Conservation (phyloP, 2,888 invertebrate genomes). For the Troides aeacus region DNA sequence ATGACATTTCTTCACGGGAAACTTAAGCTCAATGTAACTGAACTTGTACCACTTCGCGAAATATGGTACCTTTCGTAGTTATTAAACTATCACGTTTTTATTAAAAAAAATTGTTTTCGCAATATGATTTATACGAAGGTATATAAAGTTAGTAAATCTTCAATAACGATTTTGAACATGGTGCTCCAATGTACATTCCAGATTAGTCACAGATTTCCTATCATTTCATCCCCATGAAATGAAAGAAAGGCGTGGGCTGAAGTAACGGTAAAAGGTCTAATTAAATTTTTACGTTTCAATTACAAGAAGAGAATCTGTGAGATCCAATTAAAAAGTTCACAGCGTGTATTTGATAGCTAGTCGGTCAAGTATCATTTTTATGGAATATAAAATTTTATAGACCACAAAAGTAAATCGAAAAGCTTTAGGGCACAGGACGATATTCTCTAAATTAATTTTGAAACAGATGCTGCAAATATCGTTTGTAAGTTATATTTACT, state of each 20-base stretch:
- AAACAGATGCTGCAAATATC: neutral
- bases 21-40: no score
- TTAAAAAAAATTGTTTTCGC: no score
- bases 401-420: slow-evolving; percentile 20
- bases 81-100: no score
- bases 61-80: no score
- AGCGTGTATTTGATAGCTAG: slow-evolving; percentile 20
- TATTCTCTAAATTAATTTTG: slow-evolving; percentile 4
- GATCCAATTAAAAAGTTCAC: slow-evolving; percentile 21
- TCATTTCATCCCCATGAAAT: neutral
- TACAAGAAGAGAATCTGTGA: slow-evolving; percentile 7
- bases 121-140: no score
- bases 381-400: slow-evolving; percentile 24
- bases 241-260: neutral
- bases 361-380: slow-evolving; percentile 18
- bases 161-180: no score
- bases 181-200: no score
- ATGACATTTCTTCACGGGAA: no score
- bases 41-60: no score
- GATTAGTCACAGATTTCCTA: neutral
- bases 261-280: slow-evolving; percentile 9
- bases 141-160: no score
- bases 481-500: neutral
- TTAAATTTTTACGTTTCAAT: slow-evolving; percentile 20
- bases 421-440: neutral